A percentile compares a stretch with the other conserved stretches of the same genome.
phyloP scores from a whole-genome alignment of 2,113 vertebrate species.

The Enhydra lutris region DNA sequence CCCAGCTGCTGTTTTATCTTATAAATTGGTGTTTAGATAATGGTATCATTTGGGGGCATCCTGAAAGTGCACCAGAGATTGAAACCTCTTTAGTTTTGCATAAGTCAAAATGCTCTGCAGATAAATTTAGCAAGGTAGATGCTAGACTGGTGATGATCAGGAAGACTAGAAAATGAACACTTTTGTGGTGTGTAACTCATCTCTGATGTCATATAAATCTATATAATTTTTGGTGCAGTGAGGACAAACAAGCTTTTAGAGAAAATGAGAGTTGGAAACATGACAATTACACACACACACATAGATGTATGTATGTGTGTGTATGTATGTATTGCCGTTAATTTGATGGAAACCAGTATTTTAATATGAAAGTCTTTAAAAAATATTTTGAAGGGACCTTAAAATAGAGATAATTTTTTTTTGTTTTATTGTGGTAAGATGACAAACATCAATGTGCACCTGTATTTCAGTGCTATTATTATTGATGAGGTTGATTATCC shows the following conservation, averaged over 20 bases:
- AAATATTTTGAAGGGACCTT: not conserved
- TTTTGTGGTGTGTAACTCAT: not conserved
- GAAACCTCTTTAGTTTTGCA: not conserved
- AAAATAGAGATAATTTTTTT: not conserved
- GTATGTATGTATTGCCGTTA: not conserved
- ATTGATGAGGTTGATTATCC: not conserved
- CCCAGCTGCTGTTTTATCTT: constrained; percentile 3
- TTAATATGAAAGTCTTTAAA: not conserved
- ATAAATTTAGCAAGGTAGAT: not conserved
- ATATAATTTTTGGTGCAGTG: not conserved
- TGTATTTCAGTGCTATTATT: not conserved
- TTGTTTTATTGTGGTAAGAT: not conserved
- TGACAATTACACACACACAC: not conserved
- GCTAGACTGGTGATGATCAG: not conserved
- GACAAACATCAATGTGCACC: not conserved
- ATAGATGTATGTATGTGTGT: not conserved
- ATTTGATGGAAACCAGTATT: not conserved
- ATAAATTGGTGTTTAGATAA: not conserved
- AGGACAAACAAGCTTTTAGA: not conserved
- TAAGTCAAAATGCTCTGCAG: not conserved
- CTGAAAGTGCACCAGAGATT: not conserved
- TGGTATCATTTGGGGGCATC: not conserved
- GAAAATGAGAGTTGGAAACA: not conserved
- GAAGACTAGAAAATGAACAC: not conserved
- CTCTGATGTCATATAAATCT: not conserved